Conservation (phyloP, 1,140 invertebrate genomes). For the Brachionus koreanus region DNA sequence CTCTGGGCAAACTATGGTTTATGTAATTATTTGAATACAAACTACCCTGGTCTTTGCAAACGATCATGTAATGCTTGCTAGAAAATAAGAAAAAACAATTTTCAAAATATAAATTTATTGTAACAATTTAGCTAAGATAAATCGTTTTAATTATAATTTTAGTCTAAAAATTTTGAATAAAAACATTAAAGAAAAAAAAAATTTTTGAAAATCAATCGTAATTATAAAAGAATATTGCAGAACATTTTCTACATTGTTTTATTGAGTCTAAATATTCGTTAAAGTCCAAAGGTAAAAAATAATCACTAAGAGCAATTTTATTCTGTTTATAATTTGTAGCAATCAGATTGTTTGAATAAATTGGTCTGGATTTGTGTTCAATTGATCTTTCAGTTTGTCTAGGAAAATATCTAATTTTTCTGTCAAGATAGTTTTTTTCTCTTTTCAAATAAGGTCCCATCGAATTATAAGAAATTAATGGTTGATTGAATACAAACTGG, state of each 20-base stretch:
- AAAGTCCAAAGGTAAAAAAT: not conserved
- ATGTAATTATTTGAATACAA: not conserved
- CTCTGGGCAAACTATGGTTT: constrained; percentile 10
- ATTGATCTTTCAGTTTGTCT: not conserved
- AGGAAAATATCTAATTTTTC: not conserved
- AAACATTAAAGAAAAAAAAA: not conserved
- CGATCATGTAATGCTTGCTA: constrained; percentile 17
- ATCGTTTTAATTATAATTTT: not conserved
- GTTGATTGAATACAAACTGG: not conserved
- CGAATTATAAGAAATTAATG: not conserved
- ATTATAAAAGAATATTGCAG: not conserved
- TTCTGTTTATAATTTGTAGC: not conserved
- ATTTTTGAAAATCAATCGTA: not conserved
- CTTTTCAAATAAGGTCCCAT: not conserved
- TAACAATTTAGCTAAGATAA: not conserved
- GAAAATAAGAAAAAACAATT: not conserved
- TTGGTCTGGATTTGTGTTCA: not conserved
- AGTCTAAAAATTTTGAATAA: not conserved
- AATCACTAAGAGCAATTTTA: not conserved
- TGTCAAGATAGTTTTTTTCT: not conserved
- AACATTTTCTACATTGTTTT: not conserved
- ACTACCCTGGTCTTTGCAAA: constrained; percentile 10
- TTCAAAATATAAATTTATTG: not conserved
- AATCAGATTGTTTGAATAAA: not conserved
- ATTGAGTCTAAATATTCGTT: not conserved